Base-by-base conservation (phyloP, 2,113 vertebrate genomes). In the Syngnathoides biaculeatus region DNA sequence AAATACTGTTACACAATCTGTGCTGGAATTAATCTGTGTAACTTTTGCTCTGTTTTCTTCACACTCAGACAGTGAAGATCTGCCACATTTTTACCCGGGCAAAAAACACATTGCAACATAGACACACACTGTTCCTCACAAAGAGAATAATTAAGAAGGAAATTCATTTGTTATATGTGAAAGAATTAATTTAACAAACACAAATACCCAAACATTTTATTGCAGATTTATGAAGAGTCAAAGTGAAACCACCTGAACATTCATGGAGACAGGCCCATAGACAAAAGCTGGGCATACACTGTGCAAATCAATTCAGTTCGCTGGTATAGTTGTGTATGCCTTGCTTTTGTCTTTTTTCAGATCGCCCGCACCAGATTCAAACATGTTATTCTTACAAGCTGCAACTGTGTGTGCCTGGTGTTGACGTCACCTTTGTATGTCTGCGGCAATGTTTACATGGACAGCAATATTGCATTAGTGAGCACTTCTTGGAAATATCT, bases 361-460 rank as follows among this genome's bases (percentile, higher is more conserved):
- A 14, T 4, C 6, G 24, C 30, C 26, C 14, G 20, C 35, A 60
- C 15, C 22, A 24, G 12, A 17, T 24, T 24, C 59, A 24, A 15
- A 43, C 20, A 24, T 24, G 38, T 42, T 15, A 24, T 62, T 62
- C 22, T 42, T 42, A 62, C 39, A 42, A 60, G 39, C 22, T 13
- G 59, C 40, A 17, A 62, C 59, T 43, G 59, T 26, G 38, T 43
- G 59, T 24, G 59, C 22, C 59, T 24, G 39, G 12, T 43, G 59
- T 62, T 62, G 59, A 39, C 39, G 24, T 42, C 39, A 43, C 38
- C 38, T 62, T 9, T 61, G 39, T 40, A n/a, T 35, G 38, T 42
- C 6, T 15, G 40, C 4, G 59, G 59, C 40, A 62, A 24, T 42
- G n/a, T 42, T 61, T 61, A 61, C 59, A 61, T 61, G 59, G 59